Evolutionary conservation across 2,113 vertebrate species (phyloP).

Genomic region (Cryptomyrus ogoouensis): DNA sequence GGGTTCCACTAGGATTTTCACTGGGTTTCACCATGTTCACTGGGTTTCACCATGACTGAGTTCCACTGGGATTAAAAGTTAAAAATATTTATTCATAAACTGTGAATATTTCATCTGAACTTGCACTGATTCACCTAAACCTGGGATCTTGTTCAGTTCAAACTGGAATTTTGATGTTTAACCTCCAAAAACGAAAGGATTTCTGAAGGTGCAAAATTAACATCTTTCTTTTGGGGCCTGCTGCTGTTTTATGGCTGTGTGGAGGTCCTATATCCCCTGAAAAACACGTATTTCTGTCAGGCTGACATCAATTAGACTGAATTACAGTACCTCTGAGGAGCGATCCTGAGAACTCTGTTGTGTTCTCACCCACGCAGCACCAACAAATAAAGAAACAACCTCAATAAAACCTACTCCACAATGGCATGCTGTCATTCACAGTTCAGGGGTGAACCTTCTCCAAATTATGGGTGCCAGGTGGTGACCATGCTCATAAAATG

Average conservation of each 20-base stretch:
- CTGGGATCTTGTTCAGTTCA: not conserved
- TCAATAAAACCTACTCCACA: constrained; percentile 9
- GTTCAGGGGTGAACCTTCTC: constrained; percentile 33
- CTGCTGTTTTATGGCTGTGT: not conserved
- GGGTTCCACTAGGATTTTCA: not conserved
- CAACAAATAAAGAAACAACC: constrained; percentile 22
- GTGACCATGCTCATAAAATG: constrained; percentile 57
- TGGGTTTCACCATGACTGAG: too few species aligned
- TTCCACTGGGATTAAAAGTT: not conserved
- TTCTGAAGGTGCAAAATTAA: not conserved
- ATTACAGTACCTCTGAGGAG: constrained; percentile 2
- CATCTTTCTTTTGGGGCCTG: not conserved
- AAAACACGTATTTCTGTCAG: constrained; percentile 17
- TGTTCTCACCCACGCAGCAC: not conserved
- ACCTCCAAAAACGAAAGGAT: not conserved
- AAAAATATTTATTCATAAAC: not conserved
- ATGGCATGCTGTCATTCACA: constrained; percentile 25
- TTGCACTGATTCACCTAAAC: not conserved
- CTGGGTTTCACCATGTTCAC: too few species aligned
- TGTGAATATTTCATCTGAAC: not conserved
- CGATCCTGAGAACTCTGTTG: not conserved
- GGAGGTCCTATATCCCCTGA: not conserved
- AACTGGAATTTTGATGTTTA: not conserved
- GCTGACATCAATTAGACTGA: constrained; percentile 19
- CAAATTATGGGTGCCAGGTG: constrained; percentile 57